Percentiles rank a stretch among this genome's conserved stretches.
These are phyloP conservation scores for Hemaris fuciformis DNA, from an alignment of 2,888 invertebrate species.

Conservation along the genomic window DNA sequence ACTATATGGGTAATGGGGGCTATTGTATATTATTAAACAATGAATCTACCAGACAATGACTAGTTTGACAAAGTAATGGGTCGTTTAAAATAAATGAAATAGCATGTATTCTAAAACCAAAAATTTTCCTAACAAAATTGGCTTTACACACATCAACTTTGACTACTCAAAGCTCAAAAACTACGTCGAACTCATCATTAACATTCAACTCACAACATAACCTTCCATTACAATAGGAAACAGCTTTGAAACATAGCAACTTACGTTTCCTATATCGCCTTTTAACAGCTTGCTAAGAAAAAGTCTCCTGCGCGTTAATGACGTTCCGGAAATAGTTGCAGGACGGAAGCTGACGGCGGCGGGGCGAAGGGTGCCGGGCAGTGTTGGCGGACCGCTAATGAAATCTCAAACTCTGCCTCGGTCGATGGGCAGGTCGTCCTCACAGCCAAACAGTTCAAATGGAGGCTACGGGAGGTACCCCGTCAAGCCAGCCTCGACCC, in stretches of 20 bases:
- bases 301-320: background rate
- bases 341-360: constrained; percentile 90
- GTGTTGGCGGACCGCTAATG: constrained; percentile 84
- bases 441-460: constrained; percentile 79
- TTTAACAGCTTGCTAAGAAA: background rate
- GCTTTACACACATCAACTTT: background rate
- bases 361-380: constrained; percentile 85
- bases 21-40: too few species aligned
- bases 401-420: constrained; percentile 94
- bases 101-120: too few species aligned
- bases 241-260: too few species aligned
- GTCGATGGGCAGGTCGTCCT: constrained; percentile 87
- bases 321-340: constrained; percentile 80
- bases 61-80: too few species aligned
- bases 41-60: too few species aligned
- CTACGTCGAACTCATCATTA: too few species aligned
- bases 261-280: background rate
- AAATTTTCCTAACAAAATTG: too few species aligned
- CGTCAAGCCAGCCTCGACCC: constrained; percentile 88
- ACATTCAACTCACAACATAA: background rate
- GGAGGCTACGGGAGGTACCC: constrained; percentile 70
- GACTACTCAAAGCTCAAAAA: background rate
- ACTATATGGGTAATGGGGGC: background rate
- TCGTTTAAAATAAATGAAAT: too few species aligned
- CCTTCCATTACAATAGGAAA: too few species aligned